Percentiles rank a stretch among this genome's conserved stretches.
These are phyloP conservation scores for Lacerta viridis DNA, from an alignment of 2,797 vertebrate species.

Conservation along the genomic window DNA sequence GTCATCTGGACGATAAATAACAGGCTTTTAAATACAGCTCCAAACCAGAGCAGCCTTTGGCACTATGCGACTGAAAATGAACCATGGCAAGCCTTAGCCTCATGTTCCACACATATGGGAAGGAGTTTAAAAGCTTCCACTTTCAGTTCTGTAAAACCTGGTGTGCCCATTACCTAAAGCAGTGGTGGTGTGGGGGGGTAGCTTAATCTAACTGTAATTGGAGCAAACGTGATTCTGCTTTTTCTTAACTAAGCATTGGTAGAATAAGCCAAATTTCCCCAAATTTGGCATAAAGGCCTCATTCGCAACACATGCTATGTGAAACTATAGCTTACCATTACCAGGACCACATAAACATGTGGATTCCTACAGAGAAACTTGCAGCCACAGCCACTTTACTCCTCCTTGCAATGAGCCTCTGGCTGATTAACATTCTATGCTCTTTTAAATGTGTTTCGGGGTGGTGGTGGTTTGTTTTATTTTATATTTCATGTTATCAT, in stretches of 20 bases:
- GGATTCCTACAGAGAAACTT: no score
- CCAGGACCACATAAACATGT: no score
- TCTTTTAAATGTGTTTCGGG: no score
- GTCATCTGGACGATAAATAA: neutral
- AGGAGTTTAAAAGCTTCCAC: neutral
- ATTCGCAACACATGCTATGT: no score
- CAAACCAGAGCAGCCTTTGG: neutral
- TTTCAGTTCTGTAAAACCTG: neutral
- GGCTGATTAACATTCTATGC: no score
- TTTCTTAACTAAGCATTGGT: neutral
- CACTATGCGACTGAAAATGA: neutral
- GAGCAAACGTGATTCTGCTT: neutral
- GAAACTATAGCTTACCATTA: no score
- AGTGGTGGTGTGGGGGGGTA: neutral
- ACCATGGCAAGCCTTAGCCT: neutral
- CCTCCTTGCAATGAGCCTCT: no score
- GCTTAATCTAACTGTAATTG: neutral
- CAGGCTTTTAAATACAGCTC: neutral
- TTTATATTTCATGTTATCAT: no score
- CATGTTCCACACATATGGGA: neutral
- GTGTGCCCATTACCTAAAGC: neutral
- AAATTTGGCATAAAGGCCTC: neutral
- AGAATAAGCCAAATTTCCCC: neutral
- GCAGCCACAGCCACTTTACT: no score
- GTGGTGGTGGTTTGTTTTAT: no score